A percentile compares a stretch with the other conserved stretches of the same genome.
These are phyloP conservation scores for Tenualosa ilisha DNA, from an alignment of 2,797 vertebrate genomes.

Conservation along the genomic window DNA sequence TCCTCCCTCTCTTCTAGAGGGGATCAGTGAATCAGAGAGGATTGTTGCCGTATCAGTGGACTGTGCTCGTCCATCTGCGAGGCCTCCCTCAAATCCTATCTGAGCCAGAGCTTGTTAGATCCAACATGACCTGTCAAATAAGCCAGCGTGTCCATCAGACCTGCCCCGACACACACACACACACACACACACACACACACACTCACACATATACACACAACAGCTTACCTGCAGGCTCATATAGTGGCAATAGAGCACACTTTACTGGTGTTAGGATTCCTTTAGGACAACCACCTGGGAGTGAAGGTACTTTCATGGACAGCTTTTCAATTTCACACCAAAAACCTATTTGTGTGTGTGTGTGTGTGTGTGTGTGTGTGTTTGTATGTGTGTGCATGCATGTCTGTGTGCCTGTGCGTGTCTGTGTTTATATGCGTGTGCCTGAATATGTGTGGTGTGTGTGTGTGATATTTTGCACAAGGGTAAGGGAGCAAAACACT, in stretches of 20 bases:
- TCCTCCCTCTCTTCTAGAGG: not conserved
- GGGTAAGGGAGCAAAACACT: not conserved
- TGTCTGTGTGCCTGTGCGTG: not conserved
- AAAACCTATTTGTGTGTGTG: not conserved
- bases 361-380: not conserved
- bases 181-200: not conserved
- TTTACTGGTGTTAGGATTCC: slow-evolving; percentile 13
- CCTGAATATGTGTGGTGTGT: not conserved
- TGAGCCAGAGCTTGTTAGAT: slow-evolving; percentile 38
- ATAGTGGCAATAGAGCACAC: not conserved
- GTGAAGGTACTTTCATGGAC: slow-evolving; percentile 5
- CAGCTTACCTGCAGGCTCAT: slow-evolving; percentile 5
- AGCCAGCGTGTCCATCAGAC: slow-evolving; percentile 34
- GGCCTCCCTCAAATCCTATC: slow-evolving; percentile 40
- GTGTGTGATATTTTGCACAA: not conserved
- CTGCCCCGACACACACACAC: slow-evolving; percentile 27
- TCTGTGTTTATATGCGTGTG: not conserved
- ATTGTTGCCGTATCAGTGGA: slow-evolving; percentile 33
- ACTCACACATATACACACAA: not conserved
- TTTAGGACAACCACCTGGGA: slow-evolving; percentile 16
- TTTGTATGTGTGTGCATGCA: not conserved
- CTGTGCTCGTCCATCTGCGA: slow-evolving; percentile 22
- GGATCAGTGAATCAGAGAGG: slow-evolving; percentile 27
- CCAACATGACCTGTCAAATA: slow-evolving; percentile 44
- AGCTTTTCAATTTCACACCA: slow-evolving; percentile 25